Evolutionary conservation across 2,113 vertebrate species (phyloP), one percentile per base, ranked within the genome.

Genomic region (Sigmodon hispidus): DNA sequence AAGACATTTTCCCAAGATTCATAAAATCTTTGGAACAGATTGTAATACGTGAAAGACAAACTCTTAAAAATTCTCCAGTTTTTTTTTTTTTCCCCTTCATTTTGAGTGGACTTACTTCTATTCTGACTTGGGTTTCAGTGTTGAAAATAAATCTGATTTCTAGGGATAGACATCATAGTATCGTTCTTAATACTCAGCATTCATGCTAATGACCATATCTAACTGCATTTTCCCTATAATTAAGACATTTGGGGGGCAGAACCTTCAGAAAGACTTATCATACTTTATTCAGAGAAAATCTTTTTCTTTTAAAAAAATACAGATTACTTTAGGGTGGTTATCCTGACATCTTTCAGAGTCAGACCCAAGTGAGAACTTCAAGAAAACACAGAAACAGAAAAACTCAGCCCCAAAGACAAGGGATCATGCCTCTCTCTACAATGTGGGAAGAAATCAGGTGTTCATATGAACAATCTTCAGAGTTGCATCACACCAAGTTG

Each of bases 281-380:
- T 76, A 55, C 3, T 94, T 72, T 79, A 80, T 61, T 92, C 59
- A 92, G 85, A 67, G 72, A n/a, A 43, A 55, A 75, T 79, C 90
- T 89, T 85, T 87, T 83, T 79, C 90, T 89, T 85, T 87, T 83
- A 89, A 76, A 24, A 85, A 94, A 17, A 11, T 48, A 67, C 40
- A n/a, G 26, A 10, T 45, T 63, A 91, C 16, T 77, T 91, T 86
- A 94, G 79, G 57, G 85, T 16, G 29, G 43, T 50, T n/a, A 92
- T 94, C 43, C 81, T 90, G 77, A 26, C 61, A 87, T 87, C 67
- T 91, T 75, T 57, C 59, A 84, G 81, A 31, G n/a, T 73, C 48
- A 90, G 1, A 83, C 7, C 7, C 4, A 84, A 70, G 34, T 59
- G 21, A 29, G 21, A 31, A 84, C n/a, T 69, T 91, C 34, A 91